Percentiles rank a stretch among this genome's conserved stretches.
phyloP scores from a whole-genome alignment of 2,888 invertebrate genomes.

The Aquatica leii region DNA sequence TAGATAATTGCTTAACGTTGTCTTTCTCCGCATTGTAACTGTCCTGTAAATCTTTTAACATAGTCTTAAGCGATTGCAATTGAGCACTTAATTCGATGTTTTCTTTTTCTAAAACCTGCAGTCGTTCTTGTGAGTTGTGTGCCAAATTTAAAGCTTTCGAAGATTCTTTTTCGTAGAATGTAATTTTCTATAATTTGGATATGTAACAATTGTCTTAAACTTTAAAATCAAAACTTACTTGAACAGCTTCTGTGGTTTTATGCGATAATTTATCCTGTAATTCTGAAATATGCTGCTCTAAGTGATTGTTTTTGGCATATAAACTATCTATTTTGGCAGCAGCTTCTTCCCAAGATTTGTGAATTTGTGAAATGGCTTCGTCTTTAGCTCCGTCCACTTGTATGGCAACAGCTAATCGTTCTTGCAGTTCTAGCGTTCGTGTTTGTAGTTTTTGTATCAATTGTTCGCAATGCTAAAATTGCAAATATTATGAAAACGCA shows the following conservation, averaged over 20 bases:
- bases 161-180: conserved; percentile 74
- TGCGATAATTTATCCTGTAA: conserved; percentile 45
- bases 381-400: conserved; percentile 82
- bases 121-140: conserved; percentile 73
- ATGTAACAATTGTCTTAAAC: too few relatives aligned
- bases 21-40: conserved; percentile 51
- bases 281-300: conserved; percentile 47
- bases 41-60: conserved; percentile 59
- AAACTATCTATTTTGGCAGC: conserved; percentile 52
- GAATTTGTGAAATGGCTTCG: conserved; percentile 70
- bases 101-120: conserved; percentile 65
- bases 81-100: conserved; percentile 62
- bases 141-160: conserved; percentile 75
- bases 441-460: conserved; percentile 78
- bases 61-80: conserved; percentile 53
- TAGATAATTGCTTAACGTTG: conserved; percentile 65
- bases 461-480: conserved; percentile 75
- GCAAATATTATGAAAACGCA: too few relatives aligned
- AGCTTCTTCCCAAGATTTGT: conserved; percentile 69
- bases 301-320: conserved; percentile 52
- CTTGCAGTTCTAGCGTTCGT: conserved; percentile 78
- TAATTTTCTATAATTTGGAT: conserved; percentile 62
- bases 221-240: conserved; percentile 49
- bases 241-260: conserved; percentile 51
- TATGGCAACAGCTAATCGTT: conserved; percentile 80